Percentiles rank a stretch among this genome's conserved stretches.
Evolutionary conservation across 1,140 invertebrate genomes (phyloP).

Genomic region (Pseudomyrmex flavicornis): DNA sequence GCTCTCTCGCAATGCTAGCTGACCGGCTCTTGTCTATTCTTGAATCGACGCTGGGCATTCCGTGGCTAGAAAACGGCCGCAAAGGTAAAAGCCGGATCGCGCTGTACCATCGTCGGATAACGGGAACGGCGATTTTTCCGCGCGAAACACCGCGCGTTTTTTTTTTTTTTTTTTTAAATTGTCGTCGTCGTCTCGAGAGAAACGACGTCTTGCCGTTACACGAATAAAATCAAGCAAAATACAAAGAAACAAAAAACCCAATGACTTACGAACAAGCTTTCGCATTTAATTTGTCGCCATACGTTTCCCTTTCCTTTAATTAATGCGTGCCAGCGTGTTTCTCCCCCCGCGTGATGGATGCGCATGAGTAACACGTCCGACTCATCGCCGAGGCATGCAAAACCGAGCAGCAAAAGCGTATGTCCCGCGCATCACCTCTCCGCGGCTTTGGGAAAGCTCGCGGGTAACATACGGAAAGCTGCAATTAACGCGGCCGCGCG

Average conservation of each 20-base stretch:
- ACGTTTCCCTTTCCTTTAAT: slow-evolving; percentile 23
- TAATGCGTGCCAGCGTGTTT: slow-evolving; percentile 40
- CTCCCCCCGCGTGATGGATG: slow-evolving; percentile 20
- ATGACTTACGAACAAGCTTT: neutral
- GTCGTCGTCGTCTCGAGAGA: too few relatives aligned
- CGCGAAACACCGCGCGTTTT: neutral
- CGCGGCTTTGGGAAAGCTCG: slow-evolving; percentile 17
- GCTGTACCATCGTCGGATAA: neutral
- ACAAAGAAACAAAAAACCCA: neutral
- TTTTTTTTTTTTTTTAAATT: neutral
- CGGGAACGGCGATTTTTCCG: slow-evolving; percentile 13
- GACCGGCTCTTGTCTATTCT: slow-evolving; percentile 78
- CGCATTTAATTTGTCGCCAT: slow-evolving; percentile 8
- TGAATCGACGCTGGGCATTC: slow-evolving; percentile 68
- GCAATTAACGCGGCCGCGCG: slow-evolving; percentile 35
- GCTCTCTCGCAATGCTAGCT: neutral
- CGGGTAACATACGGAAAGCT: slow-evolving; percentile 1
- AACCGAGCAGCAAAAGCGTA: slow-evolving; percentile 27
- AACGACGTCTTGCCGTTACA: too few relatives aligned
- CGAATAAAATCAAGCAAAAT: neutral
- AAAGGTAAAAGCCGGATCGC: slow-evolving; percentile 44
- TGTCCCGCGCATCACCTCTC: neutral
- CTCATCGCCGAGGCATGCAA: slow-evolving; percentile 48
- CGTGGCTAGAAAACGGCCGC: slow-evolving; percentile 58
- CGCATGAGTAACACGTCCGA: slow-evolving; percentile 31